A percentile compares a stretch with the other conserved stretches of the same genome.
Conservation (phyloP, 2,888 invertebrate species). For the Acleris cristana region DNA sequence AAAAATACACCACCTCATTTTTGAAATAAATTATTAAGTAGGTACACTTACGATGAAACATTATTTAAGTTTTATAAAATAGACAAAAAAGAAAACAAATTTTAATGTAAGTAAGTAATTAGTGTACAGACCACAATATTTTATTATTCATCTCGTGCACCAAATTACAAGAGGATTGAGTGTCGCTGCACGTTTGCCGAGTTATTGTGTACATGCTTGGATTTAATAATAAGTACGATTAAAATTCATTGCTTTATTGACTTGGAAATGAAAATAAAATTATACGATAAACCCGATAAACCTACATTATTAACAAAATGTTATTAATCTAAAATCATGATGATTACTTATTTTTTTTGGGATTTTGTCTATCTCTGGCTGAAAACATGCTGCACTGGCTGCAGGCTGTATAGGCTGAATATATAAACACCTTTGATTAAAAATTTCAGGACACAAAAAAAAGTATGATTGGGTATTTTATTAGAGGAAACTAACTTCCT, state of each 20-base stretch:
- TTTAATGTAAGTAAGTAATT: constrained; percentile 6
- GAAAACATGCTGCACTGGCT: background rate
- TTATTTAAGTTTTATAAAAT: background rate
- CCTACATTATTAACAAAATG: too few species aligned
- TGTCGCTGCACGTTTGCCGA: constrained; percentile 28
- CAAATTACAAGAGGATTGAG: constrained; percentile 31
- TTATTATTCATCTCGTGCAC: constrained; percentile 34
- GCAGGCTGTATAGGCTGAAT: background rate
- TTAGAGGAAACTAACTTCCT: background rate
- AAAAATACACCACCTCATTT: too few species aligned
- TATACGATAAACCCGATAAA: background rate
- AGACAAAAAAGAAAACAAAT: background rate
- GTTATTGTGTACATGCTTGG: constrained; percentile 27
- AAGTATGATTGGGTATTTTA: constrained; percentile 15
- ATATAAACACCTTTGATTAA: background rate
- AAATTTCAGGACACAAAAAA: constrained; percentile 11
- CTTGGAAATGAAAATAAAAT: background rate
- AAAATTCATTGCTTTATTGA: constrained; percentile 4
- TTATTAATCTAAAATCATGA: too few species aligned
- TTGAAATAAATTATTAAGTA: too few species aligned
- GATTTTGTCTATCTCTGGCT: background rate
- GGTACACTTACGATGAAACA: too few species aligned
- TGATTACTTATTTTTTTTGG: too few species aligned
- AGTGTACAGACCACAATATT: constrained; percentile 10
- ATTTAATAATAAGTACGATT: constrained; percentile 31